Conservation (phyloP, 1,140 invertebrate genomes). For the Cyrtorhinus lividipennis region DNA sequence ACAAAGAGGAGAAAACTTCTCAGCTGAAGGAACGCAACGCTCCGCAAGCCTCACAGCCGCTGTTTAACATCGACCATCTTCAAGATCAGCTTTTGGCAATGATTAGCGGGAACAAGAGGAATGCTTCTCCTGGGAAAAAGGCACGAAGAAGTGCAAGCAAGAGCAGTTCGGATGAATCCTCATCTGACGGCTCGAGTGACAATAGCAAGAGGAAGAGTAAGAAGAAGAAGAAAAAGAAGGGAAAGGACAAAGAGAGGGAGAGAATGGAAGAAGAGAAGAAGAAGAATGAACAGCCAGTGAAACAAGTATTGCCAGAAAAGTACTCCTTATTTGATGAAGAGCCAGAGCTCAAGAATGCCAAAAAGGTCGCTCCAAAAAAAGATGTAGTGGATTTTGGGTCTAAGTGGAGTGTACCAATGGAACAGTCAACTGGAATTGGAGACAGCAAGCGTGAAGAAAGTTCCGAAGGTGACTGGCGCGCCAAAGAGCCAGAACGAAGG, state of each 20-base stretch:
- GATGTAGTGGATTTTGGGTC: constrained; percentile 12
- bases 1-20: constrained; percentile 21
- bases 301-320: neutral
- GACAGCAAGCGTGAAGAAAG: constrained; percentile 27
- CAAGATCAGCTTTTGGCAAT: constrained; percentile 18
- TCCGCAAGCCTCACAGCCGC: neutral
- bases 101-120: constrained; percentile 20
- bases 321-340: neutral
- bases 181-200: neutral
- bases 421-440: constrained; percentile 9
- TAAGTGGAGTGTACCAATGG: neutral
- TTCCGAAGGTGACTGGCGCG: constrained; percentile 28
- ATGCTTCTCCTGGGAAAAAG: constrained; percentile 18
- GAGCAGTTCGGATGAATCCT: too few species aligned
- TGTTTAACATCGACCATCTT: constrained; percentile 3
- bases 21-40: neutral
- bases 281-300: neutral
- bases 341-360: neutral
- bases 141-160: constrained; percentile 24
- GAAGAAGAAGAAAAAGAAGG: constrained; percentile 17
- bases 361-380: constrained; percentile 4
- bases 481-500: constrained; percentile 29
- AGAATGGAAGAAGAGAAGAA: neutral
- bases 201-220: constrained; percentile 2
- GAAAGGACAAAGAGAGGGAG: constrained; percentile 16